Base-by-base conservation (phyloP, 1,140 invertebrate species). In the Portunus trituberculatus region DNA sequence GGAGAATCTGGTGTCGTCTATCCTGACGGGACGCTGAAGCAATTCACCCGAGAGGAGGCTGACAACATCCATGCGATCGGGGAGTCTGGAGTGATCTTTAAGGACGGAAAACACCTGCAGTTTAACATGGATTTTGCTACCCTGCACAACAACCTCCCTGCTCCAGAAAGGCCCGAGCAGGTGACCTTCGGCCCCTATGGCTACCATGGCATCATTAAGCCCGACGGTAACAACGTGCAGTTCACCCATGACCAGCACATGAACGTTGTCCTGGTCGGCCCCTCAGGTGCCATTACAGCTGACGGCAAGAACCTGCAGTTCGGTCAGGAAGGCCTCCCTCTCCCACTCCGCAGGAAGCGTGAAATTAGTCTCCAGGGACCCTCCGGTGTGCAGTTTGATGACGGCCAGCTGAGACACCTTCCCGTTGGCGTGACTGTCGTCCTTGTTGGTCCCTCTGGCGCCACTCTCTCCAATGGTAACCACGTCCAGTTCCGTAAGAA, bases 261-360 rank as follows among this genome's bases (percentile, higher is more conserved):
- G n/a, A 94, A 96, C 83, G 39, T 93, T 28, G 95, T 92, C 25
- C 32, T 96, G 46, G 84, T 93, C 29, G 95, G 95, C 46, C 95
- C 95, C 4, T 93, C 94, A 10, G 95, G 95, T n/a, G 94, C 95
- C 76, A 94, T 96, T 32, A 93, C 91, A 25, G 92, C 86, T 32
- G 95, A 96, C 52, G 95, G 95, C 59, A 96, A 83, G 10, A 96
- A 96, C 91, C 59, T 96, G 29, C 95, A 96, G 67, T 10, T 59
- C 3, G 52, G 16, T 20, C 12, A 12, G 10, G 52, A 59, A 14
- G 52, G 52, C 52, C 16, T 14, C 52, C 10, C 52, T 59, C 52
- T 20, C 52, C 12, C 52, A 59, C 82, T 92, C 29, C 91, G 93
- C 31, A 29, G 12, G 25, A 92, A 87, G 93, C 92, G 95, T 12